A percentile compares a stretch with the other conserved stretches of the same genome.
These are phyloP conservation scores for Dinomys branickii DNA, from an alignment of 2,113 vertebrate genomes.

Conservation along the genomic window DNA sequence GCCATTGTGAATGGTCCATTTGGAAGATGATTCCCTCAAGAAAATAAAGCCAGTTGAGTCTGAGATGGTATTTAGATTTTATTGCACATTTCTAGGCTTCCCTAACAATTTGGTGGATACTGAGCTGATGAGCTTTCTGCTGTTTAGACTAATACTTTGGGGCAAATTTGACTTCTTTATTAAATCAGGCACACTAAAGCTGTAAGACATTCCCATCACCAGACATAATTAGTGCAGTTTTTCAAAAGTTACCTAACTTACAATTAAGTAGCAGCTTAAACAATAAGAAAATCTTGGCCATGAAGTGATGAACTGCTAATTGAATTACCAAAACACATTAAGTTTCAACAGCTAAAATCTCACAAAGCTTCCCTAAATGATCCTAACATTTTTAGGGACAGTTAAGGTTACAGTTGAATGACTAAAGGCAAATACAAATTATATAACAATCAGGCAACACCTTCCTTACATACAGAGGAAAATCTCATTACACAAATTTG, in stretches of 20 bases:
- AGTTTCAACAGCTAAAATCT: neutral
- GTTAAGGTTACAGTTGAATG: constrained; percentile 42
- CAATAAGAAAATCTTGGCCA: neutral
- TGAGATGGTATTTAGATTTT: constrained; percentile 30
- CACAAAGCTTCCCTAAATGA: constrained; percentile 9
- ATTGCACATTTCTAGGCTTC: neutral
- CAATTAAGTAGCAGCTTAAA: neutral
- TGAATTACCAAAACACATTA: constrained; percentile 64
- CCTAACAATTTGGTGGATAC: neutral
- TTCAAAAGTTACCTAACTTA: constrained; percentile 52
- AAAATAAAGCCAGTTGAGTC: constrained; percentile 59
- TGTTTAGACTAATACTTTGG: constrained; percentile 8
- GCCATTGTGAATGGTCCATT: neutral
- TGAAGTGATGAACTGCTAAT: constrained; percentile 43
- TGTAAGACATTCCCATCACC: neutral
- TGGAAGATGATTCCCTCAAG: constrained; percentile 53
- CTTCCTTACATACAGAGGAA: neutral
- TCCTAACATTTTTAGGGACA: neutral
- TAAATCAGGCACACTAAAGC: constrained; percentile 9
- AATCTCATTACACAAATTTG: neutral
- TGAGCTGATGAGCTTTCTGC: neutral
- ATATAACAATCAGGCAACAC: neutral
- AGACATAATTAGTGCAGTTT: neutral
- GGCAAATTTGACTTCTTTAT: constrained; percentile 56
- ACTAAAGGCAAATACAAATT: constrained; percentile 49